Conservation (phyloP, 2,888 invertebrate species). For the Phengaris alcon region DNA sequence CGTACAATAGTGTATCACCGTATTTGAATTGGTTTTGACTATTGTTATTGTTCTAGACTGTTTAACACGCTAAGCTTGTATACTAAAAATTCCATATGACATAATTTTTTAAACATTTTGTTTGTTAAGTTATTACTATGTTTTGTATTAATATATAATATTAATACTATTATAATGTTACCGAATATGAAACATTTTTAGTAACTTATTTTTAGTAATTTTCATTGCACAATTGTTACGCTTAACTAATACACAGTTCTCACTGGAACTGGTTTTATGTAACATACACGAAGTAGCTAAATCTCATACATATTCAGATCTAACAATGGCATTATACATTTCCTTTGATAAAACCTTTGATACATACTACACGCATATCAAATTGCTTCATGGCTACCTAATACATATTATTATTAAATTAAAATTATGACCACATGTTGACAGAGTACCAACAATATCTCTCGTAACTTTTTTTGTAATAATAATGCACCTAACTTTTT, state of each 20-base stretch:
- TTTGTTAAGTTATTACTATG: too few species aligned
- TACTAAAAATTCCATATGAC: too few species aligned
- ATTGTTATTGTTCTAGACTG: not conserved
- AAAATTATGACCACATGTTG: slow-evolving; percentile 36
- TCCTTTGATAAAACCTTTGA: slow-evolving; percentile 38
- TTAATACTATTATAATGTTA: too few species aligned
- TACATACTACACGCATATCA: slow-evolving; percentile 51
- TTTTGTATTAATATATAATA: too few species aligned
- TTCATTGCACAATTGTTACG: not conserved
- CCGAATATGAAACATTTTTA: not conserved
- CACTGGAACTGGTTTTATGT: slow-evolving; percentile 21
- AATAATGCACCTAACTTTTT: too few species aligned
- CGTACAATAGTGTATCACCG: not conserved
- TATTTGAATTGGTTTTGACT: not conserved
- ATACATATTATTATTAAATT: slow-evolving; percentile 38
- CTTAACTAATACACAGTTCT: not conserved
- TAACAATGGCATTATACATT: slow-evolving; percentile 45
- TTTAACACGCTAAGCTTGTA: not conserved
- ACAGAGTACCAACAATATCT: too few species aligned
- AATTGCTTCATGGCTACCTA: slow-evolving; percentile 43
- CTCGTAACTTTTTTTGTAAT: too few species aligned
- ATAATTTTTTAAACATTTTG: too few species aligned
- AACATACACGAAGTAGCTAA: slow-evolving; percentile 23
- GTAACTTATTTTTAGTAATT: not conserved
- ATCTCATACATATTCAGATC: slow-evolving; percentile 50